Percentiles rank a stretch among this genome's conserved stretches.
These are phyloP conservation scores for Lordiphosa collinella DNA, from an alignment of 1,140 invertebrate genomes.

Conservation along the genomic window DNA sequence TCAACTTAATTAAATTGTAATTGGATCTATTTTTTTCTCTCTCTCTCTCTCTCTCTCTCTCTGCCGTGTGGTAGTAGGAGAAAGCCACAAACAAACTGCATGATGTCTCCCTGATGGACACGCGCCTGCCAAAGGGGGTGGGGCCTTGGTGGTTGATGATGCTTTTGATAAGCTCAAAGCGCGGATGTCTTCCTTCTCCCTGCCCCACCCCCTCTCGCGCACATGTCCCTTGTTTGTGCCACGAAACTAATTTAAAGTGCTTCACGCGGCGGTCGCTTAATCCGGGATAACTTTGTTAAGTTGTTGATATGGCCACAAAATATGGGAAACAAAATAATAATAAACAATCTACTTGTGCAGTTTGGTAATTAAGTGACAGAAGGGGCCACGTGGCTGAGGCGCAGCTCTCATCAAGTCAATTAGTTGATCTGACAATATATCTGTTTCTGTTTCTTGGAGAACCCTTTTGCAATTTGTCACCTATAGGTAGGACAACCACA, in stretches of 20 bases:
- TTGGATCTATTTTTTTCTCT: slow-evolving; percentile 52
- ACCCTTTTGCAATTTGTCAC: slow-evolving; percentile 42
- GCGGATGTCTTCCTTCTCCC: slow-evolving; percentile 10
- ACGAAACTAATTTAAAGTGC: slow-evolving; percentile 74
- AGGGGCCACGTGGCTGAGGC: slow-evolving; percentile 40
- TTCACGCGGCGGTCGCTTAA: slow-evolving; percentile 66
- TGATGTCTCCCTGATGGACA: slow-evolving; percentile 9
- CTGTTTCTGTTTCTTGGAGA: no score
- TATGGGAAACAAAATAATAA: slow-evolving; percentile 31
- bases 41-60: slow-evolving; percentile 1
- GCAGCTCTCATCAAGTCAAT: no score
- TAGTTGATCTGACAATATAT: no score
- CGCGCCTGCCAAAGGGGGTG: slow-evolving; percentile 8
- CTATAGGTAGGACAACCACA: slow-evolving; percentile 33
- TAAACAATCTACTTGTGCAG: slow-evolving; percentile 43
- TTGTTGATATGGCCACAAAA: slow-evolving; percentile 39
- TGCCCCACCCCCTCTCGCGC: not conserved
- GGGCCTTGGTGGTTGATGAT: slow-evolving; percentile 15
- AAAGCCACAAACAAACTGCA: slow-evolving; percentile 22
- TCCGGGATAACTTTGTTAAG: slow-evolving; percentile 71
- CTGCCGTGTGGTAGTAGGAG: not conserved
- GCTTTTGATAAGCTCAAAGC: slow-evolving; percentile 41
- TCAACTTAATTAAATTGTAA: slow-evolving; percentile 71
- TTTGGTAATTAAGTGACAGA: slow-evolving; percentile 66
- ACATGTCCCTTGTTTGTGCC: slow-evolving; percentile 68